Percentiles rank a stretch among this genome's conserved stretches.
Evolutionary conservation across 2,888 invertebrate species (phyloP).

Genomic region (Charanyca ferruginea): DNA sequence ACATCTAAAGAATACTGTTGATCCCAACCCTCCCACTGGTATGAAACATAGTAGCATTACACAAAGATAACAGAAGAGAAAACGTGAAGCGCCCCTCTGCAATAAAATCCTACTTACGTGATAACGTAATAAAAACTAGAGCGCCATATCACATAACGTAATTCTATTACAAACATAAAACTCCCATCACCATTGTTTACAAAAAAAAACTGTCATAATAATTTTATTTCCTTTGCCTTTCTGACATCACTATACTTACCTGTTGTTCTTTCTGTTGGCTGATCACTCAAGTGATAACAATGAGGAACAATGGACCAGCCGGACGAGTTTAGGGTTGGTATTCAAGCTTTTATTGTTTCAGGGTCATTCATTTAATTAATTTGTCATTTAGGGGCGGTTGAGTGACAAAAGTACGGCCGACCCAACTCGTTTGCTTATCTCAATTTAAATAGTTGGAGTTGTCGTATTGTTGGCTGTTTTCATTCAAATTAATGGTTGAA

Average conservation of each 20-base stretch:
- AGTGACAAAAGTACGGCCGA: slow-evolving; percentile 59
- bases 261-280: slow-evolving; percentile 63
- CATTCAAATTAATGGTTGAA: slow-evolving; percentile 46
- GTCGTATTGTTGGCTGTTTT: slow-evolving; percentile 45
- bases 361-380: slow-evolving; percentile 68
- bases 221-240: slow-evolving; percentile 54
- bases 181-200: slow-evolving; percentile 59
- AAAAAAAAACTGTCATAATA: slow-evolving; percentile 58
- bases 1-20: slow-evolving; percentile 20
- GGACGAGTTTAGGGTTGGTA: slow-evolving; percentile 64
- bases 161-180: slow-evolving; percentile 62
- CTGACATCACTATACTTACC: slow-evolving; percentile 61
- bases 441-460: slow-evolving; percentile 64
- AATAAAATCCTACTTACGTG: slow-evolving; percentile 61
- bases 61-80: slow-evolving; percentile 40
- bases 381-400: slow-evolving; percentile 63
- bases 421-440: slow-evolving; percentile 61
- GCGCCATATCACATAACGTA: slow-evolving; percentile 45
- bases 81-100: slow-evolving; percentile 24
- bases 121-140: slow-evolving; percentile 62
- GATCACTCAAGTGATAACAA: slow-evolving; percentile 67
- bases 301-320: slow-evolving; percentile 63
- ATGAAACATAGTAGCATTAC: slow-evolving; percentile 35
- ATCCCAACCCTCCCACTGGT: slow-evolving; percentile 12
- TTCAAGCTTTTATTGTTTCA: slow-evolving; percentile 64